Conservation (phyloP, 1,140 invertebrate genomes). For the Oppia nitens region DNA sequence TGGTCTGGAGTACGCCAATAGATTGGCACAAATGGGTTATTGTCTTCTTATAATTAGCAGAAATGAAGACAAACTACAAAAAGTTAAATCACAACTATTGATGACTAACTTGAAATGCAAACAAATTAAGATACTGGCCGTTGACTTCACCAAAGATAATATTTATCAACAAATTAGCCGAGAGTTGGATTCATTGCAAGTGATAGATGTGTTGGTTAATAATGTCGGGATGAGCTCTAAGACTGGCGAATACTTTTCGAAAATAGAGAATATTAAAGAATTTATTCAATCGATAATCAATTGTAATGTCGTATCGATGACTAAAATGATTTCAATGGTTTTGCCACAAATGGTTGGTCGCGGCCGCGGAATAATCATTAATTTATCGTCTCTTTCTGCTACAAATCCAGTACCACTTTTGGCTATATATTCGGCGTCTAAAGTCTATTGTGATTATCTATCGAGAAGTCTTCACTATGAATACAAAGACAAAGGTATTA, state of each 20-base stretch:
- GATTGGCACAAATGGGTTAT: conserved; percentile 61
- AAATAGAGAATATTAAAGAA: conserved; percentile 11
- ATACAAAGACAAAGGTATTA: conserved; percentile 54
- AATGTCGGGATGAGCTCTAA: conserved; percentile 13
- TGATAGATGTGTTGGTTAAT: conserved; percentile 24
- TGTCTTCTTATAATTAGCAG: conserved; percentile 76
- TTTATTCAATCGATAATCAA: conserved; percentile 14
- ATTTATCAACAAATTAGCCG: neutral
- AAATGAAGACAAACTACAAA: conserved; percentile 56
- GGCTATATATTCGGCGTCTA: conserved; percentile 69
- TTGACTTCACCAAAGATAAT: neutral
- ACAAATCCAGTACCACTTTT: conserved; percentile 61
- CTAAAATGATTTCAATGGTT: conserved; percentile 56
- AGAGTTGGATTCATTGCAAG: conserved; percentile 21
- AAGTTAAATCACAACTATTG: conserved; percentile 62
- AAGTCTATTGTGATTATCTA: conserved; percentile 72
- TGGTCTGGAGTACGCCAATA: conserved; percentile 62
- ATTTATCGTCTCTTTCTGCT: conserved; percentile 62
- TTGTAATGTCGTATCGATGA: conserved; percentile 10
- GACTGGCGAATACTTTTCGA: conserved; percentile 9
- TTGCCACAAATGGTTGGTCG: conserved; percentile 76
- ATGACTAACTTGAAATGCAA: conserved; percentile 22
- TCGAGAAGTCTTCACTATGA: conserved; percentile 58
- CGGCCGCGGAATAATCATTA: conserved; percentile 70
- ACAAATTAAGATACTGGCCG: neutral